phyloP scores from a whole-genome alignment of 2,888 invertebrate species.

The Blastobasis lacticolella region DNA sequence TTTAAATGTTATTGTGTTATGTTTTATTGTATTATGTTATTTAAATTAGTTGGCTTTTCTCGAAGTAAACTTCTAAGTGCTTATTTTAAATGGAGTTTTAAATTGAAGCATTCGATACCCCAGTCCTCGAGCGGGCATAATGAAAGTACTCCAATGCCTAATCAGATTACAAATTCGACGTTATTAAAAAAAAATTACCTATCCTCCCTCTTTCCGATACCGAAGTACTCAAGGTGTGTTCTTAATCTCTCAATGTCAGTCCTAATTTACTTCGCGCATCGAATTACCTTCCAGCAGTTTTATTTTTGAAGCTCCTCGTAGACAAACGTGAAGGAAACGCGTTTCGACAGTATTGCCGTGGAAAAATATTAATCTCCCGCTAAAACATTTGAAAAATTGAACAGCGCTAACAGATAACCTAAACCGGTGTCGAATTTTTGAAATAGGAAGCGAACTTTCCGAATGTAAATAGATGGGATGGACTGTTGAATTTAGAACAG shows the following conservation, averaged over 20 bases:
- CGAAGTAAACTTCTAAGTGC: too few relatives aligned
- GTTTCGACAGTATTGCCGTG: slow-evolving; percentile 52
- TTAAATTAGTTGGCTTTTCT: too few relatives aligned
- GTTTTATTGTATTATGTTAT: too few relatives aligned
- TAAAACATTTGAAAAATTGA: slow-evolving; percentile 25
- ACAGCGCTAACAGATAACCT: not conserved
- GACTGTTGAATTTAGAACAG: too few relatives aligned
- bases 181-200: slow-evolving; percentile 28
- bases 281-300: slow-evolving; percentile 65
- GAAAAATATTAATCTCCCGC: slow-evolving; percentile 36
- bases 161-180: slow-evolving; percentile 34
- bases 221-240: slow-evolving; percentile 47
- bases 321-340: slow-evolving; percentile 50
- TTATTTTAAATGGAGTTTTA: too few relatives aligned
- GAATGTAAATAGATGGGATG: too few relatives aligned
- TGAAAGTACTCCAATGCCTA: slow-evolving; percentile 13
- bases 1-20: too few relatives aligned
- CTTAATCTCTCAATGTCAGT: slow-evolving; percentile 72
- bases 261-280: slow-evolving; percentile 67
- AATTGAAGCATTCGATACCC: too few relatives aligned
- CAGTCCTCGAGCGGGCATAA: not conserved
- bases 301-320: slow-evolving; percentile 54
- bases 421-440: too few relatives aligned
- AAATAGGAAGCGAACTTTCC: too few relatives aligned
- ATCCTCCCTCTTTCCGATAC: slow-evolving; percentile 36